These are phyloP conservation scores for Thaumatotibia leucotreta DNA, from an alignment of 1,140 invertebrate genomes.

Conservation along the genomic window DNA sequence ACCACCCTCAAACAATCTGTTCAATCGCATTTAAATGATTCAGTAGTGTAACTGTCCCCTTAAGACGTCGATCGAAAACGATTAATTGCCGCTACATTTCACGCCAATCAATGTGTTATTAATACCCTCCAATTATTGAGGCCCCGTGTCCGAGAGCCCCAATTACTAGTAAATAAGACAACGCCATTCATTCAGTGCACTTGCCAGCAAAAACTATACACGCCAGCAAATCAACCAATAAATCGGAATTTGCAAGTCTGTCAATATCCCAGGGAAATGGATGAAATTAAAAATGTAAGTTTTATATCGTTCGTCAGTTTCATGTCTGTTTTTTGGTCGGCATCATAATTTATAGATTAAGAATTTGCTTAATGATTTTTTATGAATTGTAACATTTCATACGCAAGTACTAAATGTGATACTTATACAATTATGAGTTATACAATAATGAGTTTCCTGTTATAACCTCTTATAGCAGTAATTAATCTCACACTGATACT, in stretches of 20 bases:
- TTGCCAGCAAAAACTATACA: background rate
- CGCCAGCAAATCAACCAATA: background rate
- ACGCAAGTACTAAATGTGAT: too few relatives aligned
- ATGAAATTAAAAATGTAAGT: conserved; percentile 8
- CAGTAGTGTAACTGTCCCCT: too few relatives aligned
- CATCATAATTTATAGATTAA: too few relatives aligned
- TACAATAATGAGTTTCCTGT: too few relatives aligned
- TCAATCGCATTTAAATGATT: too few relatives aligned
- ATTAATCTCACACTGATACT: too few relatives aligned
- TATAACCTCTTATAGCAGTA: too few relatives aligned
- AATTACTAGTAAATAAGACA: background rate
- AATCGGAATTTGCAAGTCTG: background rate
- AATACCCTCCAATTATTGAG: background rate
- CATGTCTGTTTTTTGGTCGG: too few relatives aligned
- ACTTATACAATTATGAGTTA: too few relatives aligned
- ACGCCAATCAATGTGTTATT: background rate
- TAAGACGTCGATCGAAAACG: background rate
- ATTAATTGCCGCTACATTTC: background rate
- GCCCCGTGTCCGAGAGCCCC: background rate
- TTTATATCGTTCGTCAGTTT: background rate
- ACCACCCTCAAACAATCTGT: too few relatives aligned
- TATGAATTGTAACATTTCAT: background rate
- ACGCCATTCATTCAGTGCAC: background rate
- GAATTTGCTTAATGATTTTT: background rate
- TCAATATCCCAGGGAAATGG: background rate